A percentile compares a stretch with the other conserved stretches of the same genome.
These are phyloP conservation scores for Pycnomerus fuliginosus DNA, from an alignment of 2,888 invertebrate species.

Conservation along the genomic window DNA sequence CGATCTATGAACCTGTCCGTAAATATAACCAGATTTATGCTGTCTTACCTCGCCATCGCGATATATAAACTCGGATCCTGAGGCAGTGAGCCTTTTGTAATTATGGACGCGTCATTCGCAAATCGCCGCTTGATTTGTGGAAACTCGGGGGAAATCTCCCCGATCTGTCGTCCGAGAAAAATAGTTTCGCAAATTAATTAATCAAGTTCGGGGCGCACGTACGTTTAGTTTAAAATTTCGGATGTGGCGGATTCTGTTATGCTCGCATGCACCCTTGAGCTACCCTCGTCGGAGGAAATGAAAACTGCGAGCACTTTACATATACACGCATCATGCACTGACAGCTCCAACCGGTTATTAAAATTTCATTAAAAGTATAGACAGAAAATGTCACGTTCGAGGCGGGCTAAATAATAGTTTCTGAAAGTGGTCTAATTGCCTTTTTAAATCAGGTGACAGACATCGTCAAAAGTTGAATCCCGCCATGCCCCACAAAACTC, in stretches of 20 bases:
- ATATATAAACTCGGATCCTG: conserved; percentile 4
- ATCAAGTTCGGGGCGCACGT: too few relatives aligned
- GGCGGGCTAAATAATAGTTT: conserved; percentile 26
- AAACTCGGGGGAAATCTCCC: background rate
- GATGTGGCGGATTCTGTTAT: conserved; percentile 22
- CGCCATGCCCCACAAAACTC: conserved; percentile 5
- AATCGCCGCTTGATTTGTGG: conserved; percentile 40
- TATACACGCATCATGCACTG: conserved; percentile 42
- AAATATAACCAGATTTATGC: conserved; percentile 53
- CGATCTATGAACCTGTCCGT: conserved; percentile 51
- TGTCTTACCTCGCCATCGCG: conserved; percentile 26
- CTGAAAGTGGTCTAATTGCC: conserved; percentile 22
- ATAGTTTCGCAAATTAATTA: conserved; percentile 18
- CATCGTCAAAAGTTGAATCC: conserved; percentile 15
- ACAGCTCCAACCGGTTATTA: conserved; percentile 46
- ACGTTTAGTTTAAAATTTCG: too few relatives aligned
- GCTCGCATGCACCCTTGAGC: conserved; percentile 41
- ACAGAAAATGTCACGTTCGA: too few relatives aligned
- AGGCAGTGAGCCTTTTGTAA: conserved; percentile 37
- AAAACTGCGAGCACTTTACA: conserved; percentile 42
- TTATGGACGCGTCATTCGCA: conserved; percentile 38
- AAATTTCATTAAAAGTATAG: conserved; percentile 48
- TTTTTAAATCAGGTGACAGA: conserved; percentile 18
- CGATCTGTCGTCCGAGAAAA: conserved; percentile 4
- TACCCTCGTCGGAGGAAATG: conserved; percentile 44